These are phyloP conservation scores for Coleophora deauratella DNA, from an alignment of 2,888 invertebrate genomes.

Conservation along the genomic window DNA sequence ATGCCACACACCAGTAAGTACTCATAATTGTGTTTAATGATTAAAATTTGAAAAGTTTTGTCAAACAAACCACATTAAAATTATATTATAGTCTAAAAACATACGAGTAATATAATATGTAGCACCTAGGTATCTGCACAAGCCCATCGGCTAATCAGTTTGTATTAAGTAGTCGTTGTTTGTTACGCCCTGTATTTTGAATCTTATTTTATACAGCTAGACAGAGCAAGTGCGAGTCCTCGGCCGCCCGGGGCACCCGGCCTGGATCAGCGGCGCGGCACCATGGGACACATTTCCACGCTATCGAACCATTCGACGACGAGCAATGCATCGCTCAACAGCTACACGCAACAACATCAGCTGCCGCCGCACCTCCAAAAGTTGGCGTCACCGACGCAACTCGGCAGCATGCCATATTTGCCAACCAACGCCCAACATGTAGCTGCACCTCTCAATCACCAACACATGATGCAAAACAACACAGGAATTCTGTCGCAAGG, in stretches of 20 bases:
- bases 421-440: constrained; percentile 23
- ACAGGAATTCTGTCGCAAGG: constrained; percentile 36
- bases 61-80: no score
- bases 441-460: constrained; percentile 23
- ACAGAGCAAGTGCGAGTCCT: constrained; percentile 53
- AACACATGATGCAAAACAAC: constrained; percentile 39
- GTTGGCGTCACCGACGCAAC: constrained; percentile 24
- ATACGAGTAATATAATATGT: no score
- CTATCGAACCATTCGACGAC: constrained; percentile 2
- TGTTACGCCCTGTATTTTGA: no score
- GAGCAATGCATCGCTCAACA: constrained; percentile 23
- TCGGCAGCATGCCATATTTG: constrained; percentile 58
- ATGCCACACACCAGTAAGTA: no score
- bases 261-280: constrained; percentile 41
- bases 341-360: constrained; percentile 30
- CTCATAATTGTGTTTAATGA: no score
- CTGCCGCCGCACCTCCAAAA: constrained; percentile 39
- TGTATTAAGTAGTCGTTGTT: no score
- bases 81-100: no score
- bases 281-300: constrained; percentile 28
- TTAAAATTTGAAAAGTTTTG: no score
- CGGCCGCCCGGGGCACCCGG: constrained; percentile 27
- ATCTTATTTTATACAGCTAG: constrained; percentile 32
- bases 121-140: no score
- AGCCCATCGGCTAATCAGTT: no score